Conservation (phyloP, 2,113 vertebrate species). For the Diglossa brunneiventris region DNA sequence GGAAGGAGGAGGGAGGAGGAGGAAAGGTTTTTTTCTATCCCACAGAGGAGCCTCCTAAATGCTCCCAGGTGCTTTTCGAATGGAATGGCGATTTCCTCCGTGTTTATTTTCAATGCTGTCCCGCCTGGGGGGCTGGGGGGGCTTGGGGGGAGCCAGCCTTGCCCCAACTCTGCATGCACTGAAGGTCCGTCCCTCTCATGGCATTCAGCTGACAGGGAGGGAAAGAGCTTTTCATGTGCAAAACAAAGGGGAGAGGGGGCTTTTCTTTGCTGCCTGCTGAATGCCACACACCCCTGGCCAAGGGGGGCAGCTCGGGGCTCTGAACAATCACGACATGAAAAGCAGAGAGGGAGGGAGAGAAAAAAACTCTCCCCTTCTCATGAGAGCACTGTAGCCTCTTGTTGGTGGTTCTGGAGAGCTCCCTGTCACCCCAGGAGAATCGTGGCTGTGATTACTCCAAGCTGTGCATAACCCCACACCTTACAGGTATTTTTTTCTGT, state of each 20-base stretch:
- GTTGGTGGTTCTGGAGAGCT: not conserved
- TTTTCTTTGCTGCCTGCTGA: not conserved
- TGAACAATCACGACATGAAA: conserved; percentile 9
- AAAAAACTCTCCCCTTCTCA: not conserved
- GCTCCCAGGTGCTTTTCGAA: not conserved
- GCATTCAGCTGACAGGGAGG: not conserved
- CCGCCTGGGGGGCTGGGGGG: not conserved
- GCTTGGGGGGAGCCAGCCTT: not conserved
- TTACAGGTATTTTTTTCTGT: not conserved
- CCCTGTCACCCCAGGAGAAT: not conserved
- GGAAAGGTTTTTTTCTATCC: not conserved
- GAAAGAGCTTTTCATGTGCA: conserved; percentile 1
- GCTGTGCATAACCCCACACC: not conserved
- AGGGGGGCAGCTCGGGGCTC: conserved; percentile 20
- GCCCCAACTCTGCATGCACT: not conserved
- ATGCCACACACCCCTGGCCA: not conserved
- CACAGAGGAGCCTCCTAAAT: not conserved
- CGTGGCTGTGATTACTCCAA: not conserved
- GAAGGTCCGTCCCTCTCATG: not conserved
- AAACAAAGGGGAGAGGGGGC: conserved; percentile 3
- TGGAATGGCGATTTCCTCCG: not conserved
- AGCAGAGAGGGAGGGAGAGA: not conserved
- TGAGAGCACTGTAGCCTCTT: not conserved
- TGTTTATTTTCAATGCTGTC: not conserved
- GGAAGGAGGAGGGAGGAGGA: not conserved